Base-by-base conservation (phyloP, 30 jellyfish, hydroid and myxozoan genomes). In the Aurelia sp. region DNA sequence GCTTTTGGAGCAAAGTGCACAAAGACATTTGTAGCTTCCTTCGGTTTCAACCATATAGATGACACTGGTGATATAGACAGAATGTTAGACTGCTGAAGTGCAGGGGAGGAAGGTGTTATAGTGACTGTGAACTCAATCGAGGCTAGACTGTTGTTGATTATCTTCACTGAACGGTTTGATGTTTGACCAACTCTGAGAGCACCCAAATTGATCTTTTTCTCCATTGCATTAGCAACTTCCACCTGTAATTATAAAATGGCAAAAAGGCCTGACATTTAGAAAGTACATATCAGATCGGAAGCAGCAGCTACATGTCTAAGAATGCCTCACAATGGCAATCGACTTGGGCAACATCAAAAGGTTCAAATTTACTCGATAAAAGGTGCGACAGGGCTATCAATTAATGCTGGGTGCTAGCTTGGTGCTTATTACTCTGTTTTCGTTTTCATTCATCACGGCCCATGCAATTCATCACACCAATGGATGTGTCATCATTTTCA, bases 131-230 rank as follows among this genome's bases (percentile, higher is more conserved):
- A 94, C 7, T 74, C 93, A 5, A 94, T 69, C 19, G 96, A 15
- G 27, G 99, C 92, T 76, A 94, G 55, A 66, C 99, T 89, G 84
- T 86, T 89, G 96, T 94, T 94, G 90, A 85, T 58, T 74, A 94
- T 66, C 10, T 91, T 81, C 13, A 94, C 93, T 20, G 95, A 76
- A 22, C 93, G 90, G 18, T 76, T 50, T 15, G 72, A 17, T n/a
- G 82, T 73, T 67, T 89, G 91, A 33, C 93, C 92, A 50, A 94
- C 70, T 27, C 91, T 74, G 15, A 83, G 50, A 3, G 93, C 92
- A 62, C 99, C 99, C 30, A 94, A 91, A 73, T 89, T 94, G 21
- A 94, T 87, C 61, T 88, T 89, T 10, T 91, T 75, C 62, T 94
- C 97, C 61, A 48, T 67, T 30, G 99, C 90, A 66, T 89, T 82